Base-by-base conservation (phyloP, 2,113 vertebrate genomes). In the Pygoscelis adeliae region DNA sequence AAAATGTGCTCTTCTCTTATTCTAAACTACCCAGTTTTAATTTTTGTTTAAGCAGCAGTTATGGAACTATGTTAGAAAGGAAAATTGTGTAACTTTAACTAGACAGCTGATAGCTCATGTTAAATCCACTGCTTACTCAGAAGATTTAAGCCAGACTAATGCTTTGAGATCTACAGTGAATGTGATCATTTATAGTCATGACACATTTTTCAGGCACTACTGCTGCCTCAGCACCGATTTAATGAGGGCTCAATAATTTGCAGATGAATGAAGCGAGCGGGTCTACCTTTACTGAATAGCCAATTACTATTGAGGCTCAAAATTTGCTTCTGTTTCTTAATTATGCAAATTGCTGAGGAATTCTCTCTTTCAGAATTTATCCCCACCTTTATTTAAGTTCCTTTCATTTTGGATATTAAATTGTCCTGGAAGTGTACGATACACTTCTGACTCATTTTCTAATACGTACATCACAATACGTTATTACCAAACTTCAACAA, bases 171-270 rank as follows among this genome's bases (percentile, higher is more conserved):
- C 22, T 78, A 52, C n/a, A 56, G 25, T 50, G 32, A 84, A 78
- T 46, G 26, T 19, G 13, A 91, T 67, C 29, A 61, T 82, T 95
- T 87, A 63, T 13, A 89, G 36, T 63, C 80, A 47, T 8, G 17
- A 78, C 29, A 87, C 36, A 67, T 52, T 94, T 73, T 92, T 87
- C 69, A 91, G 70, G 56, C 56, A 71, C 18, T 87, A 22, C 20
- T 87, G 73, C 81, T 93, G 56, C 71, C 49, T 97, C 94, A 96
- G 89, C 93, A 93, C 56, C 55, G 36, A 65, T 71, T 36, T 94
- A 95, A 95, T 78, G 65, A 96, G 78, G 52, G 36, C 30, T 89
- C 81, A 94, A 76, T 44, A 95, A 92, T 91, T 71, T 82, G 72
- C 69, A 82, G 47, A 87, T 63, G 77, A 93, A 42, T 50, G n/a